Conservation (phyloP, 2,797 vertebrate species). For the Rhinatrema bivittatum region DNA sequence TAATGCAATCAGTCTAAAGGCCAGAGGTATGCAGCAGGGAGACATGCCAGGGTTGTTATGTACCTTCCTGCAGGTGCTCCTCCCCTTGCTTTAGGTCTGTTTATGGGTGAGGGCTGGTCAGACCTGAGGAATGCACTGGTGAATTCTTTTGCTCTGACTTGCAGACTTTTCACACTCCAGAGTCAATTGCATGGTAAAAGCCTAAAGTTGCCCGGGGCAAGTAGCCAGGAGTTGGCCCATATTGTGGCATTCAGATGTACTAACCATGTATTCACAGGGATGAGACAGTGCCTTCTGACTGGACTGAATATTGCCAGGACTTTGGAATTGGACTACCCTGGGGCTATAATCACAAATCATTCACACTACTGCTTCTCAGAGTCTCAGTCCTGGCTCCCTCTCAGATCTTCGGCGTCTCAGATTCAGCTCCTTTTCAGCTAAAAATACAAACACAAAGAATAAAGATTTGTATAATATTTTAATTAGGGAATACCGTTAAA, state of each 20-base stretch:
- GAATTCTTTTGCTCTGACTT: constrained; percentile 48
- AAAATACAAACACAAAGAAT: too few relatives aligned
- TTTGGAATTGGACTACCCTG: too few relatives aligned
- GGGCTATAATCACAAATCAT: too few relatives aligned
- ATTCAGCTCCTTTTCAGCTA: too few relatives aligned
- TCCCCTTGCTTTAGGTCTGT: constrained; percentile 37
- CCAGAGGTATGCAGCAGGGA: not conserved
- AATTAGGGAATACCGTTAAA: too few relatives aligned
- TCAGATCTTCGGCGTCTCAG: too few relatives aligned
- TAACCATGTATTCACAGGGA: not conserved
- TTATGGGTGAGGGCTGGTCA: constrained; percentile 23
- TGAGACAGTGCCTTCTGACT: too few relatives aligned
- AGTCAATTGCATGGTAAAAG: constrained; percentile 6
- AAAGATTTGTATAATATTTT: too few relatives aligned
- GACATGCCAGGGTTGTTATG: constrained; percentile 1
- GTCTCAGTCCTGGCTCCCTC: too few relatives aligned
- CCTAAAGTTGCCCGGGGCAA: not conserved
- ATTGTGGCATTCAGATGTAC: constrained; percentile 6
- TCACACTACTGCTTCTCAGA: too few relatives aligned
- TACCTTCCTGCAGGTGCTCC: not conserved
- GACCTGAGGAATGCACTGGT: constrained; percentile 30
- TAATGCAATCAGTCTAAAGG: not conserved
- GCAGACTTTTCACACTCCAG: constrained; percentile 14
- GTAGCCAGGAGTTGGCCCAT: not conserved
- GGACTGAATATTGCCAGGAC: too few relatives aligned